Base-by-base conservation (phyloP, 1,140 invertebrate genomes). In the Temnothorax nylanderi region DNA sequence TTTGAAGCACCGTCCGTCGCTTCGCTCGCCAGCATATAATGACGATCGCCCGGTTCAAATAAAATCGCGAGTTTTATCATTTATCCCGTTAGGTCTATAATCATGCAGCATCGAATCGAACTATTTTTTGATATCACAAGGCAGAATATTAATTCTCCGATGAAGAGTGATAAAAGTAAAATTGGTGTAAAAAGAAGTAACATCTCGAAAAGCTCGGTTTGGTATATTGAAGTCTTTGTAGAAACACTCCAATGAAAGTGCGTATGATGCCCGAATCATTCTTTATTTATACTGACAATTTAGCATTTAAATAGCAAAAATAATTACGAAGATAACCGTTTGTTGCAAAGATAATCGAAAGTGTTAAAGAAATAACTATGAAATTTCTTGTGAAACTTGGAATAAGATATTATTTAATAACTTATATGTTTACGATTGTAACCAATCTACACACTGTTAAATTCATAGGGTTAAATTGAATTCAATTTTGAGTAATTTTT, bases 1-100 rank as follows among this genome's bases (percentile, higher is more conserved):
- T 78, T 58, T 44, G 13, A 49, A 54, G 51, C n/a, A 6, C 34
- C 11, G 51, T 32, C 34, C 11, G 51, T 32, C 44, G 34, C 21
- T 77, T 71, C 34, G 82, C 62, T 87, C 64, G 64, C 10, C 54
- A 26, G 44, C 47, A 41, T 78, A 74, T 78, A 74, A 64, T 54
- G 72, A 13, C 26, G 16, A 81, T 49, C 32, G 54, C 11, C 26
- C 44, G 44, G 7, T n/a, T 58, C 6, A 26, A 41, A 49, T 16
- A 16, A 88, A 84, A 87, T 88, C 26, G 37, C 5, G 51, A 75
- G 7, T 58, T 72, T 49, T 32, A 77, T 11, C 75, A 8, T 16
- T 13, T 21, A 32, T 3, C 1, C 10, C 11, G 5, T 16, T 26
- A 32, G 0, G 0, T 34, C 47, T 11, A 49, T 34, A 32, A 0